Percentiles rank a stretch among this genome's conserved stretches.
Conservation (phyloP, 2,113 vertebrate genomes). For the Suricata suricatta region DNA sequence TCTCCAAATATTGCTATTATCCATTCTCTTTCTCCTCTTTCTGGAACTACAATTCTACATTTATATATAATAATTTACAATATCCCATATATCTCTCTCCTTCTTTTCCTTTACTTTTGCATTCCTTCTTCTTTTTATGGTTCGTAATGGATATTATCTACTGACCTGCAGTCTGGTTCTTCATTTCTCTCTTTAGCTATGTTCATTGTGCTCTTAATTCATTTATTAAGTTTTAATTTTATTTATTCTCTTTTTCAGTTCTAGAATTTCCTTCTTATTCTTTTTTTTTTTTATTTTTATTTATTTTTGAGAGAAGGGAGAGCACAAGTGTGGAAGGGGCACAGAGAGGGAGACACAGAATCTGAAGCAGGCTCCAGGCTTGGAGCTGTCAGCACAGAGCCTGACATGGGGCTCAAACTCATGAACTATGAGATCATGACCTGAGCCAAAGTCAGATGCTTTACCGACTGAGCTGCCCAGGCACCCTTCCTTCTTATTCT, state of each 20-base stretch:
- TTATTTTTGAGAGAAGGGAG: too few species aligned
- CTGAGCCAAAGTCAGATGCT: too few species aligned
- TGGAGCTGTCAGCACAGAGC: too few species aligned
- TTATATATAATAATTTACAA: not conserved
- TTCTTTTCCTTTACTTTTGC: conserved; percentile 1
- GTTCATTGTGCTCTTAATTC: not conserved
- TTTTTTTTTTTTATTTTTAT: not conserved
- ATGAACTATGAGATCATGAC: too few species aligned
- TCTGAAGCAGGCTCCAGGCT: too few species aligned
- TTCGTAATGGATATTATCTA: not conserved
- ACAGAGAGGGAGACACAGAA: too few species aligned
- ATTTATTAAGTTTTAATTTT: conserved; percentile 30
- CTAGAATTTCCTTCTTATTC: not conserved
- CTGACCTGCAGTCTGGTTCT: not conserved
- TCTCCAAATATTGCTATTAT: not conserved
- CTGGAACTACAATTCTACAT: not conserved
- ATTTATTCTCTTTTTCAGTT: conserved; percentile 10
- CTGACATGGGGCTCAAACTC: too few species aligned
- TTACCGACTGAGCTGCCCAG: too few species aligned
- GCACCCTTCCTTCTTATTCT: too few species aligned
- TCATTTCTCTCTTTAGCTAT: conserved; percentile 11
- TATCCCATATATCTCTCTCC: not conserved
- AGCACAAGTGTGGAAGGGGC: too few species aligned
- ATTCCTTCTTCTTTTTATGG: not conserved
- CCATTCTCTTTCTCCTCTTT: not conserved